Percentiles rank a stretch among this genome's conserved stretches.
phyloP scores from a whole-genome alignment of 2,797 vertebrate species.

The Selene dorsalis region DNA sequence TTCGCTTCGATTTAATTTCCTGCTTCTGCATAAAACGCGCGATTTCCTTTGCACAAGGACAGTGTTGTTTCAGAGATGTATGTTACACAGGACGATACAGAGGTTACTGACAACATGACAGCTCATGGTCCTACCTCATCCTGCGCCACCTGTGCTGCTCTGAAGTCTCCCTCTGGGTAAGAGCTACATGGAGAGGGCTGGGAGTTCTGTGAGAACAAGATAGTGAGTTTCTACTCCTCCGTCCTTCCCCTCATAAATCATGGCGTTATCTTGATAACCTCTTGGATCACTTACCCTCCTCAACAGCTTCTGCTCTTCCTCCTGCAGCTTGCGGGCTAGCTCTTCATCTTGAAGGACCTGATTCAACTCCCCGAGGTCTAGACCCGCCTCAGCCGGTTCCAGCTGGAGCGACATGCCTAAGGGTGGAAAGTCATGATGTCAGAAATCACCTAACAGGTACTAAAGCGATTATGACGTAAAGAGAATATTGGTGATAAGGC shows the following conservation, averaged over 20 bases:
- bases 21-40: constrained; percentile 88
- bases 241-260: neutral
- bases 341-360: constrained; percentile 85
- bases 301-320: constrained; percentile 74
- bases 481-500: no score
- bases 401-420: constrained; percentile 53
- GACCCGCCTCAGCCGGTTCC: constrained; percentile 45
- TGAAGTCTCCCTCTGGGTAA: constrained; percentile 80
- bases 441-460: neutral
- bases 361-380: constrained; percentile 79
- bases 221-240: neutral
- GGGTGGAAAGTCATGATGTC: neutral
- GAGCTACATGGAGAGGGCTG: constrained; percentile 32
- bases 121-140: constrained; percentile 78
- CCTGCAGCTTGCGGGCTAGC: constrained; percentile 83
- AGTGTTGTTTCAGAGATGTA: neutral
- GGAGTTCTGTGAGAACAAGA: constrained; percentile 61
- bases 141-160: constrained; percentile 86
- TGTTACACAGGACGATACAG: neutral
- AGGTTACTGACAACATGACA: neutral
- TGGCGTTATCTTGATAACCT: no score
- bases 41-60: constrained; percentile 81
- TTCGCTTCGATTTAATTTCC: constrained; percentile 82
- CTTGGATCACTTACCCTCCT: constrained; percentile 52
- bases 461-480: accelerated